Conservation (phyloP, 1,140 invertebrate species). For the Heliconius hermathena region DNA sequence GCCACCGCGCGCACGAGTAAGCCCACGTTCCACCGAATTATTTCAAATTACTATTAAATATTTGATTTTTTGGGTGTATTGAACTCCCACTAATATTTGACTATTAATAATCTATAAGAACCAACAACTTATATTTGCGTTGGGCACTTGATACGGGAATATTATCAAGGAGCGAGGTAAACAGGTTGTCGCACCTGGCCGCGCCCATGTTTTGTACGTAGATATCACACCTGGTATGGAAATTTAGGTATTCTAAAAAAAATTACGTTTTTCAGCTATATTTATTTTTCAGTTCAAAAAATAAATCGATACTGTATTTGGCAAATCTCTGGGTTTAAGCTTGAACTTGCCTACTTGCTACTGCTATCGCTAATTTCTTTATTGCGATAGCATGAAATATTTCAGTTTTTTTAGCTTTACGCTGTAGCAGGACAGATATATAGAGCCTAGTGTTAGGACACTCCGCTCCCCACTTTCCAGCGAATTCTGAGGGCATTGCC, state of each 20-base stretch:
- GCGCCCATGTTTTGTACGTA: slow-evolving; percentile 39
- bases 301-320: not conserved
- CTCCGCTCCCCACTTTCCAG: no score
- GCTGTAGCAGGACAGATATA: no score
- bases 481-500: no score
- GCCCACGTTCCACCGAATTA: slow-evolving; percentile 11
- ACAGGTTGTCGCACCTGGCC: slow-evolving; percentile 60
- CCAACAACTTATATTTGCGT: slow-evolving; percentile 64
- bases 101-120: slow-evolving; percentile 66
- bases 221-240: slow-evolving; percentile 42
- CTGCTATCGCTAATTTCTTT: no score
- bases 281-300: not conserved
- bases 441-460: no score
- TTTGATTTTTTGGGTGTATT: slow-evolving; percentile 54
- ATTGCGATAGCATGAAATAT: no score
- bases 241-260: not conserved
- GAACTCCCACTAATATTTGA: slow-evolving; percentile 54
- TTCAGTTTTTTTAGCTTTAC: no score
- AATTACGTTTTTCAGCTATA: not conserved
- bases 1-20: slow-evolving; percentile 19
- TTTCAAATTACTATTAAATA: slow-evolving; percentile 42
- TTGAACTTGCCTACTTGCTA: not conserved
- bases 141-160: slow-evolving; percentile 70
- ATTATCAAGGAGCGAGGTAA: slow-evolving; percentile 58
- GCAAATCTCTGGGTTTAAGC: not conserved